Base-by-base conservation (phyloP, 2,888 invertebrate genomes). In the Caenorhabditis drosophilae region DNA sequence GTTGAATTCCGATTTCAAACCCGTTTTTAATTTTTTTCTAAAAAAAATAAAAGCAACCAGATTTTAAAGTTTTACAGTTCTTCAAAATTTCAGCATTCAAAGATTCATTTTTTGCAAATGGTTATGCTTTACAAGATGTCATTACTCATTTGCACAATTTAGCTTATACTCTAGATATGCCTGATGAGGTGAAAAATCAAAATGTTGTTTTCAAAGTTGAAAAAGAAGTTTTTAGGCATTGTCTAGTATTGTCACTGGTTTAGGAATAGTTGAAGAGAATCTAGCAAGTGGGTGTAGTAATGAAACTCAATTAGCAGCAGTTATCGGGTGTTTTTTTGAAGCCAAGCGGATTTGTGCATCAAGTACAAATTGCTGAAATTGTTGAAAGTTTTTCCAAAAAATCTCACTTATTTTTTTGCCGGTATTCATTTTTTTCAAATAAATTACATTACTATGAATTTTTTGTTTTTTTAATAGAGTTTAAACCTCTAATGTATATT, bases 91-190 rank as follows among this genome's bases (percentile, higher is more conserved):
- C 88, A 91, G 87, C 89, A 89, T 84, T 87, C n/a, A 79, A 83
- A 55, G 75, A 85, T 18, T 73, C 95, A 44, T 93, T 95, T 85
- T 88, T 90, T 40, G 87, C 88, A 0, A 95, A 95, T 86, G 97
- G 97, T 3, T 87, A 96, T 61, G 95, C 97, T 0, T 87, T 98
- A 25, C 89, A 90, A 69, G 97, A 98, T 84, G 93, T 98, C 76
- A 84, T 98, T 46, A 91, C 93, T 0, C 94, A 96, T 86, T 86
- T 97, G 15, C 95, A 96, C 84, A 86, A 88, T 4, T 90, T 90
- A 79, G 89, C 96, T 46, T 73, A 64, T 49, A 48, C 59, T 7
- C 38, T 80, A 46, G 71, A 77, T 51, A 58, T 77, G 22, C 73
- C 73, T 2, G 64, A 68, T 42, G 46, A 46, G 31, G 58, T 50